Evolutionary conservation across 2,113 vertebrate genomes (phyloP).

Genomic region (Choloepus hoffmanni): DNA sequence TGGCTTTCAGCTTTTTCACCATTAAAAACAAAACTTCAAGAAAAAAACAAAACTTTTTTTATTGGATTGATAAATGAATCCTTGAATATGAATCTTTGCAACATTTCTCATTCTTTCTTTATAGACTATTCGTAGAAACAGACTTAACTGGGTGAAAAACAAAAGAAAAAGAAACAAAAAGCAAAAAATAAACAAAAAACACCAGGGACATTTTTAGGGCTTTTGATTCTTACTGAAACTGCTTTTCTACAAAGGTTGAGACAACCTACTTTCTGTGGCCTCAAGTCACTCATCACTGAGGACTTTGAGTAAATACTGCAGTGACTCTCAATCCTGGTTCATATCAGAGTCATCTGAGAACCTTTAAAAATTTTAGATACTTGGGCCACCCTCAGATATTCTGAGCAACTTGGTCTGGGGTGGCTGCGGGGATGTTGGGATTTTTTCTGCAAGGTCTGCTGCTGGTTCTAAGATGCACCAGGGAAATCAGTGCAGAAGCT

Average conservation of each 20-base stretch:
- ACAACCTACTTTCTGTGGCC: not conserved
- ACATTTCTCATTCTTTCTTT: not conserved
- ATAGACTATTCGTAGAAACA: slow-evolving; percentile 21
- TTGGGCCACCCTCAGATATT: too few species aligned
- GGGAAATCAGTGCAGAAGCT: too few species aligned
- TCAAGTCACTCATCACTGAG: not conserved
- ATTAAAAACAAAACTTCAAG: not conserved
- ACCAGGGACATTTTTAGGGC: not conserved
- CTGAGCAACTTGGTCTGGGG: too few species aligned
- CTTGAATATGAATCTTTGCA: not conserved
- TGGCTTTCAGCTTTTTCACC: not conserved
- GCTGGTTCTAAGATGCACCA: too few species aligned
- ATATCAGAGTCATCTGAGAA: too few species aligned
- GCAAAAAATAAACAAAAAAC: too few species aligned
- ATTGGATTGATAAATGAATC: not conserved
- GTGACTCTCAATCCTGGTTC: too few species aligned
- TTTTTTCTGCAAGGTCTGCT: too few species aligned
- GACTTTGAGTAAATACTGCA: too few species aligned
- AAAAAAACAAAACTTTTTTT: not conserved
- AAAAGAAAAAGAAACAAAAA: not conserved
- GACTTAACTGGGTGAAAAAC: not conserved
- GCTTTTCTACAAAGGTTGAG: slow-evolving; percentile 7
- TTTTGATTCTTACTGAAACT: slow-evolving; percentile 1
- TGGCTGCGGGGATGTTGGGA: too few species aligned
- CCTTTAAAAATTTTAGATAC: too few species aligned